phyloP scores from a whole-genome alignment of 2,113 vertebrate species.

The Guaruba guarouba region DNA sequence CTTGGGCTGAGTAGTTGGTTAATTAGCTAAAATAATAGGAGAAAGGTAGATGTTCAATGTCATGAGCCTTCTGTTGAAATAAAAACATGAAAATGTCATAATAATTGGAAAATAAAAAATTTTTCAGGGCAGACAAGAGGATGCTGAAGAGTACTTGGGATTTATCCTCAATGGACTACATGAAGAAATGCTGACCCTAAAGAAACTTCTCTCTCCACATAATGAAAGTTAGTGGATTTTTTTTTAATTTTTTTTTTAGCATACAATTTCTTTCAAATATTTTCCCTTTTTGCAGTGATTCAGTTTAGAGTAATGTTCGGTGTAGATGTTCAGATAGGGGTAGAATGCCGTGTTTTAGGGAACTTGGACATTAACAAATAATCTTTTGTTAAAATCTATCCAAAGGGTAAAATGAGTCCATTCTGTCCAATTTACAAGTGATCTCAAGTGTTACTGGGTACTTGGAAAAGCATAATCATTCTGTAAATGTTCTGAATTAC shows the following conservation, averaged over 20 bases:
- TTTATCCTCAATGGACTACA: slow-evolving; percentile 96
- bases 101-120: neutral
- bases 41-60: neutral
- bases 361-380: neutral
- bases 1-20: neutral
- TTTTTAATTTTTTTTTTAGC: too few relatives aligned
- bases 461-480: neutral
- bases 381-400: neutral
- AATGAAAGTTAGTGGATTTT: slow-evolving; percentile 83
- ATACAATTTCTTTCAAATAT: too few relatives aligned
- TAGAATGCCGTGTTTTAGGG: neutral
- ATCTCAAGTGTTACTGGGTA: neutral
- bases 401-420: neutral
- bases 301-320: neutral
- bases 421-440: neutral
- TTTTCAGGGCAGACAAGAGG: slow-evolving; percentile 91
- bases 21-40: neutral
- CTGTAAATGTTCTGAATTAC: neutral
- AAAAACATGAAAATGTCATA: neutral
- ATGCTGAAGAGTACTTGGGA: slow-evolving; percentile 96
- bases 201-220: slow-evolving; percentile 89
- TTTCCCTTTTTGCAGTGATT: too few relatives aligned
- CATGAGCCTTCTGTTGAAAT: neutral
- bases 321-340: too few relatives aligned
- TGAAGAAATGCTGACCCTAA: slow-evolving; percentile 95